Percentiles rank a stretch among this genome's conserved stretches.
These are phyloP conservation scores for Dryobotodes eremita DNA, from an alignment of 2,888 invertebrate genomes.

Conservation along the genomic window DNA sequence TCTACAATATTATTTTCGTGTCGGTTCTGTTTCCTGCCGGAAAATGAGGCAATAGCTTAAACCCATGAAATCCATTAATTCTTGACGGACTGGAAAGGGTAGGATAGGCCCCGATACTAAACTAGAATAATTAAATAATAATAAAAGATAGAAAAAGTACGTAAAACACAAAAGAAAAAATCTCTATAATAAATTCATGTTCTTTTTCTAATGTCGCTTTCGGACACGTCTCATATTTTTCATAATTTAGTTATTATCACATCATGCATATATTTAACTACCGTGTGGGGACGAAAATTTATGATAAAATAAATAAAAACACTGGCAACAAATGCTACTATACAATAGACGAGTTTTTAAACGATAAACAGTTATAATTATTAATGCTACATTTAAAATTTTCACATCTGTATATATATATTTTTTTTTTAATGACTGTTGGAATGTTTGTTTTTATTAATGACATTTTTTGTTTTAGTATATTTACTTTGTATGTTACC, in stretches of 20 bases:
- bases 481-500: no score
- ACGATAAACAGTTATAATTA: no score
- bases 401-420: no score
- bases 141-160: background rate
- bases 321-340: no score
- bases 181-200: background rate
- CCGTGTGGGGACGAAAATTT: background rate
- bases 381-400: no score
- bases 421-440: no score
- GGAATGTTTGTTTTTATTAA: no score
- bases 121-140: background rate
- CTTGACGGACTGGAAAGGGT: background rate
- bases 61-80: background rate
- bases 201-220: background rate
- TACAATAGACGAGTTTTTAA: no score
- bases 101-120: background rate
- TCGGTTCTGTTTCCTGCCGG: background rate
- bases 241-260: background rate
- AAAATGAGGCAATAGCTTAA: background rate
- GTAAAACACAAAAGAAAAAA: background rate
- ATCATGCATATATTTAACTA: background rate
- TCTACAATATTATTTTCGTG: background rate
- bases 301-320: background rate
- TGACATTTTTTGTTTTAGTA: no score
- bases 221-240: background rate